Evolutionary conservation across 2,797 vertebrate species (phyloP).

Genomic region (Crenichthys baileyi): DNA sequence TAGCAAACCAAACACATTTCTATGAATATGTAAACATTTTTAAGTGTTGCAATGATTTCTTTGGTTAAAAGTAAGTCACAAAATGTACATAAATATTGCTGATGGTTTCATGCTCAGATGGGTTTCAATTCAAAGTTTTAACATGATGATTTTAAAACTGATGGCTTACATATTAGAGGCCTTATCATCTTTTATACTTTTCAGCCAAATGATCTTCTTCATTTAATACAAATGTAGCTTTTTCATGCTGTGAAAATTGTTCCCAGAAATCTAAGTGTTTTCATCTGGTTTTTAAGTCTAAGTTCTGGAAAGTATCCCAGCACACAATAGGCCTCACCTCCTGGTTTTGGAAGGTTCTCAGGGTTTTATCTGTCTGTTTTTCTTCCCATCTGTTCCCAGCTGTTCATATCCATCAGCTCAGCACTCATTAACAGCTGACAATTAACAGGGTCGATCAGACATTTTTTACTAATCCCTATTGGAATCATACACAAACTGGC

Average conservation of each 20-base stretch:
- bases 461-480: constrained; percentile 1
- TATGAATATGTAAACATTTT: too few species aligned
- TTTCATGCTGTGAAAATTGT: background rate
- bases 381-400: constrained; percentile 37
- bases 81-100: background rate
- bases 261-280: background rate
- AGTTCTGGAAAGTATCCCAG: constrained; percentile 4
- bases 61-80: background rate
- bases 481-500: constrained; percentile 6
- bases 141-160: too few species aligned
- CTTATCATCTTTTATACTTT: background rate
- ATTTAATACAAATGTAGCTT: background rate
- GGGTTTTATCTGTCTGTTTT: background rate
- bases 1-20: too few species aligned
- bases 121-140: background rate
- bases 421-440: constrained; percentile 34
- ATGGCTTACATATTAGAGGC: background rate
- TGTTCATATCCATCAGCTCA: constrained; percentile 53
- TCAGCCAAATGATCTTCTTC: background rate
- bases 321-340: background rate
- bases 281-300: background rate
- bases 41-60: background rate
- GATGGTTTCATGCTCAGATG: background rate
- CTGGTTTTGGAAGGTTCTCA: background rate
- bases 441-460: constrained; percentile 22